These are phyloP conservation scores for Echinarachnius parma DNA, from an alignment of 53 echinoderm and acorn worm genomes.

Conservation along the genomic window DNA sequence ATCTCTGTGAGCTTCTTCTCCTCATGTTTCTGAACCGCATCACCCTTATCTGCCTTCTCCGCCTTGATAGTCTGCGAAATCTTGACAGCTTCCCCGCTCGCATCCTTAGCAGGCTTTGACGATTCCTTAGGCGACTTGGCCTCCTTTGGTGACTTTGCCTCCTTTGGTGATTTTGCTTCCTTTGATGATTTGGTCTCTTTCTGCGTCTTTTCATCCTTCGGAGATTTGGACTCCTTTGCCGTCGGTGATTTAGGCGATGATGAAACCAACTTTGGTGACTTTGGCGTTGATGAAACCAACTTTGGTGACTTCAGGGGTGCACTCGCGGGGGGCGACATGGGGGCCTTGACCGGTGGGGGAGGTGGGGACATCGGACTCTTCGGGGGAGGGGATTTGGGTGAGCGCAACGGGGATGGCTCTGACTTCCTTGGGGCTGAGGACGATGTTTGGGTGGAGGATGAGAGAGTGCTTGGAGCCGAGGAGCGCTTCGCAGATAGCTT, in stretches of 20 bases:
- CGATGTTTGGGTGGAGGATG: constrained; percentile 18
- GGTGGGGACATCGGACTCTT: background rate
- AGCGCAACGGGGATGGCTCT: background rate
- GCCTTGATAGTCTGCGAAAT: background rate
- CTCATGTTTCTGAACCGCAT: constrained; percentile 18
- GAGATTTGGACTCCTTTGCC: background rate
- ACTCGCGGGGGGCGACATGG: constrained; percentile 6
- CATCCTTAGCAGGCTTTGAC: background rate
- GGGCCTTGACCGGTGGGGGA: constrained; percentile 8
- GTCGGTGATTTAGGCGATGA: constrained; percentile 3
- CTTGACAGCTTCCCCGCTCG: background rate
- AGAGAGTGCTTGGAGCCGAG: constrained; percentile 55
- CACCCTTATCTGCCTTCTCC: background rate
- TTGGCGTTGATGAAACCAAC: background rate
- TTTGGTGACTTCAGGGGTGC: constrained; percentile 1
- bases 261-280: background rate
- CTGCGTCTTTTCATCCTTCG: background rate
- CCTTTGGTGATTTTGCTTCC: constrained; percentile 19
- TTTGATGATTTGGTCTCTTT: constrained; percentile 9
- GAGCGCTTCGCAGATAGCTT: constrained; percentile 47
- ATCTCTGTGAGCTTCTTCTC: no score
- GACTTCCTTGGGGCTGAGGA: constrained; percentile 39
- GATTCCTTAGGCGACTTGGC: background rate
- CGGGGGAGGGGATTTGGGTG: background rate
- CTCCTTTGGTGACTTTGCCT: constrained; percentile 22